Evolutionary conservation across 1,140 invertebrate species (phyloP), one percentile per base, ranked within the genome.

Genomic region (Caenorhabditis remanei): DNA sequence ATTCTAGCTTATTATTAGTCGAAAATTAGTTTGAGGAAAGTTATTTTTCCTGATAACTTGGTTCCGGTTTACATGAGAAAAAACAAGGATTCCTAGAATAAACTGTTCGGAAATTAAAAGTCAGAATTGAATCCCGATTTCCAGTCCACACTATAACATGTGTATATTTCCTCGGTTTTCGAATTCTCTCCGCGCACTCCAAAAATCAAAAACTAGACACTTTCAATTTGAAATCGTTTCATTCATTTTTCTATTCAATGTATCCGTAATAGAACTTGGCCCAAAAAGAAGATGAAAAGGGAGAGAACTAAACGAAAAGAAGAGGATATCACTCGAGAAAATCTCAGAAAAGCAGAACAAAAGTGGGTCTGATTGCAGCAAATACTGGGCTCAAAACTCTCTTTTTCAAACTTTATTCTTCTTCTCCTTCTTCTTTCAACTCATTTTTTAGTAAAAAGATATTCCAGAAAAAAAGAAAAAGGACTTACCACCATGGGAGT

Each of bases 401-500:
- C 41, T 82, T 13, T 48, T 40, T 24, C 21, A 14, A 13, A 14
- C 46, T 79, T 46, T n/a, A 41, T 32, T 71, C 43, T 46, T 48
- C 21, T 41, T 67, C 50, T 67, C 16, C 9, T 63, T 21, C 24
- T 24, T 71, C 61, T 86, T 46, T 58, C 50, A 19, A 40, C 79
- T 82, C 16, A 40, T 50, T 79, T 53, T 53, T 85, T 46, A 84
- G 56, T 65, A 14, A 43, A 24, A 50, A 46, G 61, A 50, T n/a
- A 56, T 53, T 24, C 9, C 13, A 50, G 56, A 58, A 75, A 56
- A 75, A 16, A 5, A 40, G 40, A 61, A 32, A 24, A n/a, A 63
- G 87, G 3, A 89, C 87, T 87, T 85, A 90, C 90, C 89, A 89
- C 90, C 90, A 90, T 90, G 58, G 85, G 58, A 87, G 86, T 83